phyloP scores from a whole-genome alignment of 2,797 vertebrate genomes.

The Chaunax sp. region DNA sequence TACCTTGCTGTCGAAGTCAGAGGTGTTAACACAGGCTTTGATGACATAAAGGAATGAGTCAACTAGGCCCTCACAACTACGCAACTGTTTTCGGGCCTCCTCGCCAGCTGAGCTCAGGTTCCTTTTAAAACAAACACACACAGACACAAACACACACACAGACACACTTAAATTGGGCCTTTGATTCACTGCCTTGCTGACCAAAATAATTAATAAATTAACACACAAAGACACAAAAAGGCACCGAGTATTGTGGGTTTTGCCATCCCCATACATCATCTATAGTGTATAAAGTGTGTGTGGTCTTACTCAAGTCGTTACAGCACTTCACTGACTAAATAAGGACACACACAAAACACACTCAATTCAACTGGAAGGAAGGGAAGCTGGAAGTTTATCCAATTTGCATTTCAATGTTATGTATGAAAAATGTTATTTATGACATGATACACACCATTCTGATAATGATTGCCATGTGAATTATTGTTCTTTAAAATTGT shows the following conservation, averaged over 20 bases:
- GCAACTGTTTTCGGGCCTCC: constrained; percentile 96
- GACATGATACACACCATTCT: not conserved
- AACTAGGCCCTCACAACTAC: constrained; percentile 94
- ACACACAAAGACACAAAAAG: constrained; percentile 45
- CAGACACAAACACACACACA: constrained; percentile 12
- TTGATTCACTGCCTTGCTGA: constrained; percentile 47
- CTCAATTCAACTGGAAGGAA: constrained; percentile 8
- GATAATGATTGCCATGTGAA: too few species aligned
- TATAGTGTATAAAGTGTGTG: constrained; percentile 67
- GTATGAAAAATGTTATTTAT: not conserved
- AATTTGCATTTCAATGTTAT: too few species aligned
- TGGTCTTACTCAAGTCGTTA: constrained; percentile 58
- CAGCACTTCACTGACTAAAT: constrained; percentile 55
- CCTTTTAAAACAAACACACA: constrained; percentile 72
- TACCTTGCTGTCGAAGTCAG: constrained; percentile 99
- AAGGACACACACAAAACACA: constrained; percentile 22
- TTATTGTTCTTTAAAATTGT: too few species aligned
- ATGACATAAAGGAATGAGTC: constrained; percentile 97
- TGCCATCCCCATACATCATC: constrained; percentile 44
- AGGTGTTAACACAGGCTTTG: constrained; percentile 98
- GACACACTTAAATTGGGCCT: constrained; percentile 32
- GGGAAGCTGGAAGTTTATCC: too few species aligned
- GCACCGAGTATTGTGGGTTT: constrained; percentile 50
- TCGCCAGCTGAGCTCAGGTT: constrained; percentile 98
- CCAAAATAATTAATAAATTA: constrained; percentile 49